Base-by-base conservation (phyloP, 2,888 invertebrate genomes). In the Nemotelus nigrinus region DNA sequence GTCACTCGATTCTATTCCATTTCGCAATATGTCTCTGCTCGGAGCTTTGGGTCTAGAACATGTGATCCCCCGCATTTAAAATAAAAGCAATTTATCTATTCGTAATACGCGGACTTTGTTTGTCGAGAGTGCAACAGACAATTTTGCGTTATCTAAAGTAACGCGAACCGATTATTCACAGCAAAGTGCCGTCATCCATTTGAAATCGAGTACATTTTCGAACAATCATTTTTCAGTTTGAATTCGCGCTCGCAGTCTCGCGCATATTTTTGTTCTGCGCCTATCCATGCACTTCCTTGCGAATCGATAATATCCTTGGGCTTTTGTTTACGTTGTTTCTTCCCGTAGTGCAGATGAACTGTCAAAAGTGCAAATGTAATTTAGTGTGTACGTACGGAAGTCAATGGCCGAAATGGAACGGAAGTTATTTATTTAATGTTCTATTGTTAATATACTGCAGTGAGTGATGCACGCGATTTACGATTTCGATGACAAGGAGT, bases 271-370 rank as follows among this genome's bases (percentile, higher is more conserved):
- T 5, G 8, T 50, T 8, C 63, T 74, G 74, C 74, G 74, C 74
- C 8, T n/a, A n/a, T 63, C 2, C 10, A 43, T 5, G 55, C 6
- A 43, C 10, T 3, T 60, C 74, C 50, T 60, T 57, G n/a, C 74
- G 48, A 74, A 74, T 74, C 74, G 74, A 74, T 74, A 63, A 63
- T 43, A 48, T 60, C 74, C 74, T 45, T n/a, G 58, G 7, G 5
- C 53, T 41, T 60, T 60, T 74, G 74, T 74, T 74, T 74, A 74
- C 57, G 74, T 74, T 74, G 25, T 25, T 25, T 74, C 63, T 48
- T 63, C 60, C 63, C 63, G 48, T 47, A 39, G 47, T 60, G 3
- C 60, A 74, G 58, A 8, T 48, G 41, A 47, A 60, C 48, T 25
- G 10, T 25, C 50, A n/a, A 39, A 41, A 60, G 41, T 48, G 63